Conservation (phyloP, 2,888 invertebrate species). For the Pardosa pseudoannulata region DNA sequence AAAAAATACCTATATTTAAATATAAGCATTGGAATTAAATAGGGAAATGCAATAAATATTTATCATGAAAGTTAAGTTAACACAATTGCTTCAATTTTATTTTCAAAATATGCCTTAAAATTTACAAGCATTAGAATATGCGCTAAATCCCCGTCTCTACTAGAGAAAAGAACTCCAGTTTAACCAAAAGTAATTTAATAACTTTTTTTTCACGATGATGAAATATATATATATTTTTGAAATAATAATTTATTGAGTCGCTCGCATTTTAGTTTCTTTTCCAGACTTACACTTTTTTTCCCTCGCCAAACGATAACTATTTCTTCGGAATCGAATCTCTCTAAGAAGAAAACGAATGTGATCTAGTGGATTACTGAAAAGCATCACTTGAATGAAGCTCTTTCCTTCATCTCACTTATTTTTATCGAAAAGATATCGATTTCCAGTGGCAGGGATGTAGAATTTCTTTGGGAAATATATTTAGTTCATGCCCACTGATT, state of each 20-base stretch:
- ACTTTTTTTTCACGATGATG: too few relatives aligned
- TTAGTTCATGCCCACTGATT: constrained; percentile 9
- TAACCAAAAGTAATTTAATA: too few relatives aligned
- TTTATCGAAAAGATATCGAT: constrained; percentile 19
- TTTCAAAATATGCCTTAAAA: too few relatives aligned
- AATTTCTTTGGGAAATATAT: constrained; percentile 9
- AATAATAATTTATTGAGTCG: neutral
- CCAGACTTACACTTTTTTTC: neutral
- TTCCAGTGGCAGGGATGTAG: neutral
- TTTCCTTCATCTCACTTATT: constrained; percentile 17
- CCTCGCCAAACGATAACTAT: constrained; percentile 6
- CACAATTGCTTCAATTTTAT: too few relatives aligned
- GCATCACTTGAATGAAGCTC: constrained; percentile 17
- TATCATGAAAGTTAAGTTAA: too few relatives aligned
- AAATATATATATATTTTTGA: too few relatives aligned
- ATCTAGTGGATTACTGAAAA: constrained; percentile 17
- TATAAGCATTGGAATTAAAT: too few relatives aligned
- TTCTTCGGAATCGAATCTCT: constrained; percentile 1
- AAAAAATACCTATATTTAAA: too few relatives aligned
- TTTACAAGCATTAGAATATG: too few relatives aligned
- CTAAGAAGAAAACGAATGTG: constrained; percentile 2
- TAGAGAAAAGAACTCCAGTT: too few relatives aligned
- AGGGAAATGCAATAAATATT: too few relatives aligned
- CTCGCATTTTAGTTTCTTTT: neutral
- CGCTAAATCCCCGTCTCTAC: too few relatives aligned